Percentiles rank a stretch among this genome's conserved stretches.
Conservation (phyloP, 2,888 invertebrate species). For the Penaeus monodon region DNA sequence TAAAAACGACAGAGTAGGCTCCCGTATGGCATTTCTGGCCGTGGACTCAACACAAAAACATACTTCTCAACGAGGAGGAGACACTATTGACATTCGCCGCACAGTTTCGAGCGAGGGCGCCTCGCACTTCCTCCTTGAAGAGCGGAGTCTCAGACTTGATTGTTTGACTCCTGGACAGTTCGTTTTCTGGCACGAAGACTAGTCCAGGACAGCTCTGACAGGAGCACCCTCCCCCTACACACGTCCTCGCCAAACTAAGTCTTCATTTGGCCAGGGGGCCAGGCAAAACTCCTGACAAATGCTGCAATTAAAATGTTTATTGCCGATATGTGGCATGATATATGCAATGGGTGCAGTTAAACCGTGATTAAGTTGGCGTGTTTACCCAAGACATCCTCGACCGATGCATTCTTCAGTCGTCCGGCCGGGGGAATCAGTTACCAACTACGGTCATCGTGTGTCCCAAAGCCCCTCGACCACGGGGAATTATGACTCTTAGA, state of each 20-base stretch:
- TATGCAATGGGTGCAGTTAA: conserved; percentile 18
- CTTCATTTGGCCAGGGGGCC: conserved; percentile 36
- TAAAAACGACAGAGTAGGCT: too few relatives aligned
- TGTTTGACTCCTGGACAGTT: too few relatives aligned
- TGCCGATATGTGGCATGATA: conserved; percentile 54
- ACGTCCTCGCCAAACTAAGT: conserved; percentile 38
- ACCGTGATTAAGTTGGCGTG: conserved; percentile 44
- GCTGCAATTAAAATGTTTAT: conserved; percentile 58
- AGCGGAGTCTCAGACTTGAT: too few relatives aligned
- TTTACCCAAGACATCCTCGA: conserved; percentile 13
- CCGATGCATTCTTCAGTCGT: conserved; percentile 12
- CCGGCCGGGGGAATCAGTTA: conserved; percentile 15
- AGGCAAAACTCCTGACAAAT: conserved; percentile 32
- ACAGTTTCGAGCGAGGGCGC: too few relatives aligned
- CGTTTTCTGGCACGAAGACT: too few relatives aligned
- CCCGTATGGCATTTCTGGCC: too few relatives aligned
- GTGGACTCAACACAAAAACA: too few relatives aligned
- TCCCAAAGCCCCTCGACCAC: conserved; percentile 2
- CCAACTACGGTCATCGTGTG: not conserved
- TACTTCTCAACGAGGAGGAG: too few relatives aligned
- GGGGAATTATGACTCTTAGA: conserved; percentile 20
- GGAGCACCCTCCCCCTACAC: conserved; percentile 43
- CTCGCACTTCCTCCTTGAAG: too few relatives aligned
- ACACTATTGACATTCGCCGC: too few relatives aligned
- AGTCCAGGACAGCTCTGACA: too few relatives aligned